A percentile compares a stretch with the other conserved stretches of the same genome.
Evolutionary conservation across 1,140 invertebrate species (phyloP).

Genomic region (Plutomurus gul): DNA sequence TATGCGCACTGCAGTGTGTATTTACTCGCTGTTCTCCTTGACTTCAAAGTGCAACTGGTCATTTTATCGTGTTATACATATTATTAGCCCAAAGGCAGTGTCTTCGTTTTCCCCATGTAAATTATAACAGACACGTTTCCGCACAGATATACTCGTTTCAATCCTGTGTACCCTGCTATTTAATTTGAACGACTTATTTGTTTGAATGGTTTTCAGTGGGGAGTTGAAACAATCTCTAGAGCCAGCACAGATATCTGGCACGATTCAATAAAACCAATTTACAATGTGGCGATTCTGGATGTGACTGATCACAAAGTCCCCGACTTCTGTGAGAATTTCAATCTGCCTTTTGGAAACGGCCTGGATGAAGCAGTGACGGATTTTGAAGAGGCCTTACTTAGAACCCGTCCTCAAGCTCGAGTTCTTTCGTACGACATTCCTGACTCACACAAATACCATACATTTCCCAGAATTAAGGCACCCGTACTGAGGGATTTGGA

Average conservation of each 20-base stretch:
- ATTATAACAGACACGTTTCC: too few relatives aligned
- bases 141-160: too few relatives aligned
- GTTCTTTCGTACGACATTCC: slow-evolving; percentile 46
- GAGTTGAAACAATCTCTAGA: slow-evolving; percentile 7
- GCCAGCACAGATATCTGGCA: slow-evolving; percentile 31
- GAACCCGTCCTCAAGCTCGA: slow-evolving; percentile 34
- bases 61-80: too few relatives aligned
- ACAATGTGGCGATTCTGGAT: not conserved
- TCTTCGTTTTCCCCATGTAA: too few relatives aligned
- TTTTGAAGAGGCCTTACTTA: slow-evolving; percentile 70
- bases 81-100: too few relatives aligned
- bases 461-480: slow-evolving; percentile 50
- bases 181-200: not conserved
- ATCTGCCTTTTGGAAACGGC: slow-evolving; percentile 27
- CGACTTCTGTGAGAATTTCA: not conserved
- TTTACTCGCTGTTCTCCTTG: too few relatives aligned
- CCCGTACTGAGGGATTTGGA: not conserved
- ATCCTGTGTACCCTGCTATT: not conserved
- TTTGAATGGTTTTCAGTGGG: slow-evolving; percentile 11
- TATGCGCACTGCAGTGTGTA: too few relatives aligned
- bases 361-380: slow-evolving; percentile 72
- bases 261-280: too few relatives aligned
- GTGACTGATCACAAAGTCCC: not conserved
- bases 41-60: too few relatives aligned
- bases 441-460: slow-evolving; percentile 48